Base-by-base conservation (phyloP, 1,140 invertebrate species). In the Trachelipus rathkii region DNA sequence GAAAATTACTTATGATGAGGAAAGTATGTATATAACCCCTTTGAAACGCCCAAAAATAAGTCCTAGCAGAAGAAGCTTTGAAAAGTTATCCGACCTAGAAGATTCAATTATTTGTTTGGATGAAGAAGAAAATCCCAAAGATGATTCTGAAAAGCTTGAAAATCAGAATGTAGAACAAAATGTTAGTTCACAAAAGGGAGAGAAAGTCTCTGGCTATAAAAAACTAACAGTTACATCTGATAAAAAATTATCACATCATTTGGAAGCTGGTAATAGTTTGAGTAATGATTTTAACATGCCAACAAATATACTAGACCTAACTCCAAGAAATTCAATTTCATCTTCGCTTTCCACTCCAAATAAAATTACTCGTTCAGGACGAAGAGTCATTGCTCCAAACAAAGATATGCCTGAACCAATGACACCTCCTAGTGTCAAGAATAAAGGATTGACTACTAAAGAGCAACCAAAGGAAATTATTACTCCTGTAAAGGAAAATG, bases 381-480 rank as follows among this genome's bases (percentile, higher is more conserved):
- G 80, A n/a, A 78, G 78, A 71, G 75, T 81, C 70, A 77, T 81
- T 0, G 73, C 80, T 33, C 80, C 80, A 46, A 81, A 81, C 43
- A 78, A 75, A 72, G 80, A 77, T 46, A 81, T 81, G 75, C 80
- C 80, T 9, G 69, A 79, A 72, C 80, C 80, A 21, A 79, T 81
- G 75, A 81, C 80, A 6, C 80, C 80, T n/a, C 77, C 77, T 33
- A 73, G 76, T 23, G 44, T 9, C n/a, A 43, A 19, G 11, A 13
- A 3, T 15, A 60, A 19, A 19, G 19, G 19, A 60, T 4, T 19
- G 50, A 3, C 8, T 13, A 15, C 1, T 8, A 60, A 13, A 19
- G 50, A 60, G 19, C 50, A 60, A 60, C 50, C 33, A 33, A 33
- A 33, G 33, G 33, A 33, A 33, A 6, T 3, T 33, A 33, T 6